Base-by-base conservation (phyloP, 2,888 invertebrate genomes). In the Yponomeuta cagnagella region DNA sequence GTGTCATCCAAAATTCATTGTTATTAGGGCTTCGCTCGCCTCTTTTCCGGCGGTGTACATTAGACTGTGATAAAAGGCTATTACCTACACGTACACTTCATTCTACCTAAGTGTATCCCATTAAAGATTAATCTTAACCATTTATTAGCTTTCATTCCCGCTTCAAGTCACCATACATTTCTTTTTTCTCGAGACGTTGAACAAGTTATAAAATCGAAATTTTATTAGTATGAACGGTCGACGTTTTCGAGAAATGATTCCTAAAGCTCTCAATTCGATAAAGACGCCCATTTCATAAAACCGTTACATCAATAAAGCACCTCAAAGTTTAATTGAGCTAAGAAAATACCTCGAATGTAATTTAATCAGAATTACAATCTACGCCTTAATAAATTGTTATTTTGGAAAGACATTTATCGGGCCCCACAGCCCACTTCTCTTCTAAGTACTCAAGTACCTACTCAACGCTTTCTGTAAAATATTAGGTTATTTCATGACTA, bases 331-430 rank as follows among this genome's bases (percentile, higher is more conserved):
- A 86, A 85, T 87, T 68, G 68, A 31, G 37, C 67, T 73, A 76
- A 80, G 81, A 82, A 85, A 85, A 83, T 84, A 84, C 80, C 80
- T 83, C 80, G 80, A 76, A 77, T 78, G 78, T 79, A 86, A 88
- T 87, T 88, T 86, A 76, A 81, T 76, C 76, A 79, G 79, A 80
- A 52, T 52, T 48, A 84, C 52, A 65, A 71, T 84, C 82, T 80
- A 84, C 76, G 82, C 82, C 82, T 81, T 80, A 80, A 86, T 88
- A 86, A 88, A 88, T 87, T 85, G 80, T 81, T 81, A 81, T 82
- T 83, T 83, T 82, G 78, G 79, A 79, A 79, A 77, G 8, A 43
- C 52, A 58, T 58, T 58, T 58, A 9, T 15, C 15, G 52, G 15
- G 52, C 5, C 15, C 52, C 52, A 58, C 52, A 58, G 52, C 15